Evolutionary conservation across 1,140 invertebrate species (phyloP).

Genomic region (Solen grandis): DNA sequence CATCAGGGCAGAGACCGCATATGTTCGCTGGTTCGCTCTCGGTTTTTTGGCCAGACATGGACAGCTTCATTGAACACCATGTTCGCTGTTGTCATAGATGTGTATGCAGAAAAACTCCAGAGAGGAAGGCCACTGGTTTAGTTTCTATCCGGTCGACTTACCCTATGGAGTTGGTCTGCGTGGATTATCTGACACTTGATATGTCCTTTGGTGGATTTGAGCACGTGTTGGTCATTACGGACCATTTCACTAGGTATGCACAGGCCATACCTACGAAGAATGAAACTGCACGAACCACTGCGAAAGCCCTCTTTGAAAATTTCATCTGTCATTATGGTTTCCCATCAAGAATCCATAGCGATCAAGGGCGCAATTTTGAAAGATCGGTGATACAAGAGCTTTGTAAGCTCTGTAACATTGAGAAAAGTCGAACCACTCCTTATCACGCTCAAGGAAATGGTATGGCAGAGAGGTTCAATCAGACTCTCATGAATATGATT

Average conservation of each 20-base stretch:
- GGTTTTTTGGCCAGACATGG: slow-evolving; percentile 46
- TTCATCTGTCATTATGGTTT: not conserved
- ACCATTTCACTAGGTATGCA: too few species aligned
- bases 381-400: not conserved
- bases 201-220: not conserved
- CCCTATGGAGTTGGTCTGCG: slow-evolving; percentile 51
- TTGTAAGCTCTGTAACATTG: slow-evolving; percentile 1
- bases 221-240: not conserved
- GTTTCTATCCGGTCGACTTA: slow-evolving; percentile 29
- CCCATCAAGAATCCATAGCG: too few species aligned
- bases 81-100: slow-evolving; percentile 8
- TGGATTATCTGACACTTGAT: not conserved
- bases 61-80: not conserved
- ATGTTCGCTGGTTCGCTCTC: not conserved
- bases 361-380: not conserved
- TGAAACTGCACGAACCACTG: not conserved
- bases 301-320: not conserved
- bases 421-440: not conserved
- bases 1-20: not conserved
- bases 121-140: slow-evolving; percentile 8
- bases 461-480: too few species aligned
- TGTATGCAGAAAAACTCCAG: slow-evolving; percentile 20
- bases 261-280: not conserved
- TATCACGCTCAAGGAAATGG: too few species aligned
- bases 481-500: too few species aligned